A percentile compares a stretch with the other conserved stretches of the same genome.
Conservation (phyloP, 1,140 invertebrate genomes). For the Nilaparvata lugens region DNA sequence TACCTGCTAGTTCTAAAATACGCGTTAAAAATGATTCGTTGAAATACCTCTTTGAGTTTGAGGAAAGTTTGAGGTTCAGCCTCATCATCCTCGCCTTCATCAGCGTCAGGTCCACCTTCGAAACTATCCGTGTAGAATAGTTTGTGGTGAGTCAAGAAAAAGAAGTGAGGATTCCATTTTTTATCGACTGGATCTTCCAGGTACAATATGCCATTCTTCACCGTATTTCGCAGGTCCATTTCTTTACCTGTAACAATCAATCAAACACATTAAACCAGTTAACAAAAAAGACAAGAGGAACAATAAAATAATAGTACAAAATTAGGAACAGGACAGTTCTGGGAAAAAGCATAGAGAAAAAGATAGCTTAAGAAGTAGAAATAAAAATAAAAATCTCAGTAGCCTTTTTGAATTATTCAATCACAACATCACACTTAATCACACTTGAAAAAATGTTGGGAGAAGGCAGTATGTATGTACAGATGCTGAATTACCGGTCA, state of each 20-base stretch:
- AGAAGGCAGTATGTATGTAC: too few relatives aligned
- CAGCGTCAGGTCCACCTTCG: slow-evolving; percentile 49
- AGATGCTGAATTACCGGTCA: too few relatives aligned
- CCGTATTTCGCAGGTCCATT: slow-evolving; percentile 75
- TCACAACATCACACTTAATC: too few relatives aligned
- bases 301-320: too few relatives aligned
- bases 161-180: slow-evolving; percentile 91
- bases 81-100: slow-evolving; percentile 36
- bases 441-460: too few relatives aligned
- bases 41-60: slow-evolving; percentile 34
- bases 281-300: neutral
- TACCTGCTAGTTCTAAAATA: too few relatives aligned
- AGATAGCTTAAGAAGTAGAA: too few relatives aligned
- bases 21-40: too few relatives aligned
- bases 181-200: slow-evolving; percentile 82
- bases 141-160: slow-evolving; percentile 84
- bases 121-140: slow-evolving; percentile 71
- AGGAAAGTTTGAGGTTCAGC: slow-evolving; percentile 29
- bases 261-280: neutral
- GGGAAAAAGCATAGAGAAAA: too few relatives aligned
- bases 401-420: too few relatives aligned
- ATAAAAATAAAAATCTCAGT: too few relatives aligned
- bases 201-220: slow-evolving; percentile 87
- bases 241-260: slow-evolving; percentile 44
- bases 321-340: too few relatives aligned